phyloP scores from a whole-genome alignment of 2,113 vertebrate genomes.

The Catagonus wagneri region DNA sequence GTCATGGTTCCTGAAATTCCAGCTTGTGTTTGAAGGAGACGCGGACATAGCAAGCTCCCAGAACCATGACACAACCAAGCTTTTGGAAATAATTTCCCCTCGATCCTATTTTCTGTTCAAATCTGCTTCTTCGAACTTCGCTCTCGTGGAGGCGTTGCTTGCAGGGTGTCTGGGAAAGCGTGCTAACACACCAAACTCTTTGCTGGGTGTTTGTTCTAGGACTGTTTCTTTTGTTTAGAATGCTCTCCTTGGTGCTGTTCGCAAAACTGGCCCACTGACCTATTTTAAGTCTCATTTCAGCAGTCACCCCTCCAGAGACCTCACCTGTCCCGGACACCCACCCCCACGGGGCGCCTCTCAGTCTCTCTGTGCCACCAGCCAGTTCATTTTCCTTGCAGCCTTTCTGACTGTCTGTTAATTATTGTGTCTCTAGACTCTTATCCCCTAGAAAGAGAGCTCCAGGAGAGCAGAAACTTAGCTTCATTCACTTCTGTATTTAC shows the following conservation, averaged over 20 bases:
- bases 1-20: not conserved
- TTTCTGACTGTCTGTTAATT: not conserved
- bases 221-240: not conserved
- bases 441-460: not conserved
- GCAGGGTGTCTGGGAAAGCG: not conserved
- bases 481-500: not conserved
- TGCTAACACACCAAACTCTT: not conserved
- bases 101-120: not conserved
- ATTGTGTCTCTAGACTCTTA: not conserved
- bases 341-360: not conserved
- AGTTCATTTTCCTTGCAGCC: not conserved
- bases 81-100: not conserved
- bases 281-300: not conserved
- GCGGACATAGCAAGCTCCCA: not conserved
- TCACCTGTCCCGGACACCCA: not conserved
- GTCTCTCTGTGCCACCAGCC: not conserved
- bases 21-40: not conserved
- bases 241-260: not conserved
- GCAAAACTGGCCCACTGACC: not conserved
- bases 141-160: not conserved
- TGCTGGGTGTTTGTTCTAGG: not conserved
- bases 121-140: not conserved
- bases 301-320: not conserved
- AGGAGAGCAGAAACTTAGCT: not conserved
- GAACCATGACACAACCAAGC: not conserved